Base-by-base conservation (phyloP, 2,888 invertebrate genomes). In the Eremobia ochroleuca region DNA sequence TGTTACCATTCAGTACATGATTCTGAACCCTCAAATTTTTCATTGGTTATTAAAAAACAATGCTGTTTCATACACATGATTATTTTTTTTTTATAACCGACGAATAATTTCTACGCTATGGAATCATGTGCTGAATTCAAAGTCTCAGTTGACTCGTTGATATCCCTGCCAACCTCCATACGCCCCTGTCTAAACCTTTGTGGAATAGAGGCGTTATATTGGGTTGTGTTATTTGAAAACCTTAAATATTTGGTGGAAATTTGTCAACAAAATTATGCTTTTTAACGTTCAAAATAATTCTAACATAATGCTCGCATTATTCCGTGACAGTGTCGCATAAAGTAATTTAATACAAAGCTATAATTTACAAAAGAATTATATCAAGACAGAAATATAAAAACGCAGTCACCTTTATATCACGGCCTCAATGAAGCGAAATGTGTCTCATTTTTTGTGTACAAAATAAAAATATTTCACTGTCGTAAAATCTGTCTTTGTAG, bases 371-470 rank as follows among this genome's bases (percentile, higher is more conserved):
- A 88, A 87, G 80, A 88, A 86, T 88, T 88, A 87, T 86, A 81
- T 82, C 76, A 82, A 81, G 76, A 80, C 79, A 81, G 79, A 85
- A 86, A 82, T 87, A 77, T 82, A 88, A 84, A 75, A 87, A 85
- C 72, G 76, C 80, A 80, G 74, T 79, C 77, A 86, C 86, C 86
- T 85, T 88, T 82, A 82, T 77, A 71, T 83, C 76, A 70, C 83
- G 62, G 84, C 81, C 81, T 82, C 89, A 88, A 88, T 88, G 88
- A 87, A 88, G 85, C 84, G 75, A 84, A 91, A 91, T 90, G 91
- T 85, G 86, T 82, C 85, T 82, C 90, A 91, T 92, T 91, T 91
- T 91, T 92, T 90, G 85, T 89, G 77, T 89, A 88, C 90, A 86
- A 91, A 91, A 92, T 90, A 90, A 88, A 85, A 88, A 88, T 88